phyloP scores from a whole-genome alignment of 2,113 vertebrate genomes.

The Canis aureus region DNA sequence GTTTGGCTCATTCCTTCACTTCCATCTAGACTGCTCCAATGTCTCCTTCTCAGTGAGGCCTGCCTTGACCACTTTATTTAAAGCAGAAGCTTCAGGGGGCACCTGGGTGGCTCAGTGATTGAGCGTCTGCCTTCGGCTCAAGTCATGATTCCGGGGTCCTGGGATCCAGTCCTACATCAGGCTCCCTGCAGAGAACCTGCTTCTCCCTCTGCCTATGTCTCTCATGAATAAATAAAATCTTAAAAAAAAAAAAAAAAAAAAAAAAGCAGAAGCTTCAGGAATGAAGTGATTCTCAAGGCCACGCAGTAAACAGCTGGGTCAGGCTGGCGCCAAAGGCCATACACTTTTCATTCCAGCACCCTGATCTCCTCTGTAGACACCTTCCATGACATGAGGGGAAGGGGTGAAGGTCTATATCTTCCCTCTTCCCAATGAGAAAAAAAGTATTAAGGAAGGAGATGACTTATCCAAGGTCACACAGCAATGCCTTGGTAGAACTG shows the following conservation, averaged over 20 bases:
- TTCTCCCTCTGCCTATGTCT: no score
- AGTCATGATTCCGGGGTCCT: no score
- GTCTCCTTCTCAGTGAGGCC: not conserved
- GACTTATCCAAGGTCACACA: not conserved
- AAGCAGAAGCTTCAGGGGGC: not conserved
- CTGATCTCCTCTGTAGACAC: not conserved
- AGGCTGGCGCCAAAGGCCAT: not conserved
- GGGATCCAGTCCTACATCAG: no score
- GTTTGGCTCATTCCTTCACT: not conserved
- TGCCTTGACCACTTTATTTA: not conserved
- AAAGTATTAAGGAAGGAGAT: not conserved
- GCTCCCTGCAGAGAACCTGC: no score
- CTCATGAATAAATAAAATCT: no score
- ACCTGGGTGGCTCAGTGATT: no score
- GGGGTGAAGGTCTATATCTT: not conserved
- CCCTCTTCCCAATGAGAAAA: not conserved
- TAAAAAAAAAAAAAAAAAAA: no score
- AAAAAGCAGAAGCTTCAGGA: not conserved
- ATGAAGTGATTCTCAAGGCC: not conserved
- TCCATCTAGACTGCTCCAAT: not conserved
- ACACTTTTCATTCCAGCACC: not conserved
- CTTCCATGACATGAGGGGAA: not conserved
- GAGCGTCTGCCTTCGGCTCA: no score
- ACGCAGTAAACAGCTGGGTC: not conserved
- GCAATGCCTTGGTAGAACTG: not conserved